Conservation (phyloP, 2,113 vertebrate genomes). For the Sialia sialis region DNA sequence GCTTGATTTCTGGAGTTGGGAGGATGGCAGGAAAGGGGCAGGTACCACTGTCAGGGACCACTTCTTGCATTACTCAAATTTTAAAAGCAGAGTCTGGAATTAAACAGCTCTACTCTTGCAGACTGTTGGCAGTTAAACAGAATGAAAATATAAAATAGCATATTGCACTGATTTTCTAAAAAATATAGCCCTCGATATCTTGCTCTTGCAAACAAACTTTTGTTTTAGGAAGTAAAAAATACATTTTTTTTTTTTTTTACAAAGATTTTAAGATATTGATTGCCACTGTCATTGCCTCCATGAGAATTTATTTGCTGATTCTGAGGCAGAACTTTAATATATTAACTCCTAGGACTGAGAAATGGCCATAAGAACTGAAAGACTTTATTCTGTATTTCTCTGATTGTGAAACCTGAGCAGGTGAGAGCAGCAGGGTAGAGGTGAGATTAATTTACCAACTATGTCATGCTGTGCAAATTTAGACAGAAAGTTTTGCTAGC, state of each 20-base stretch:
- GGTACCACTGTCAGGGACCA: not conserved
- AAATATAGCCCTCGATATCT: not conserved
- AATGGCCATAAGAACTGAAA: not conserved
- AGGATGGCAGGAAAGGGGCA: not conserved
- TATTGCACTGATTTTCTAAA: not conserved
- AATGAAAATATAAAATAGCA: not conserved
- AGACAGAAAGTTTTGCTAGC: not conserved
- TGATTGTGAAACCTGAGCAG: not conserved
- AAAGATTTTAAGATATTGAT: not conserved
- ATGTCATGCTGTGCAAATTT: rapidly evolving
- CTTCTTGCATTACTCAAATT: not conserved
- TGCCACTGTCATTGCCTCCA: not conserved
- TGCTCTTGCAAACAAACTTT: not conserved
- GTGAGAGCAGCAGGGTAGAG: not conserved
- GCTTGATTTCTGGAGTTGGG: not conserved
- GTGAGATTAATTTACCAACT: not conserved
- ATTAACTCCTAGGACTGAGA: not conserved
- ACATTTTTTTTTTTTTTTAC: not conserved
- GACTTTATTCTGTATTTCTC: not conserved
- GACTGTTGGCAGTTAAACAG: not conserved
- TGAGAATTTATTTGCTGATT: not conserved
- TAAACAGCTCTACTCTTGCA: not conserved
- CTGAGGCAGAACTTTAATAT: not conserved
- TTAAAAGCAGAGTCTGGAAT: not conserved
- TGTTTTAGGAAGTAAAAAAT: no score